Base-by-base conservation (phyloP, 1,140 invertebrate species). In the Microplitis demolitor region DNA sequence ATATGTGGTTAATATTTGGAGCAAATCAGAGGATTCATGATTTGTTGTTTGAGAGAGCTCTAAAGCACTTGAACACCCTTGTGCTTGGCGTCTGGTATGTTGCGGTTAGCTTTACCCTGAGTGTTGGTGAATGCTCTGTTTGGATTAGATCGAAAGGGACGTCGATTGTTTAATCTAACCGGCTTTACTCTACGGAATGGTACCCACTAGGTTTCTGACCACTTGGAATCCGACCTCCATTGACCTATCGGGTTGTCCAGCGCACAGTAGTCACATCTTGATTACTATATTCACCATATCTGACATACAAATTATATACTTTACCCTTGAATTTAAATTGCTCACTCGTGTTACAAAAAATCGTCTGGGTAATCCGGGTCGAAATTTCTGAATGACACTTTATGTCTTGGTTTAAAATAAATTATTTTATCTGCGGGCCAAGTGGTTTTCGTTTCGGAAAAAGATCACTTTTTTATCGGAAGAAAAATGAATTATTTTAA, bases 61-160 rank as follows among this genome's bases (percentile, higher is more conserved):
- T 75, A 73, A 79, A 58, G 54, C 37, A 71, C 67, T 72, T 73
- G 78, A 79, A 75, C 73, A 71, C 62, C 77, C 39, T 31, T 31
- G 70, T 72, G 76, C 74, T 76, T 68, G 72, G 76, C 74, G 76
- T 75, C 76, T 79, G 76, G 39, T 24, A 24, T 79, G 73, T 79
- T 78, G 79, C 62, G 79, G 79, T 79, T 69, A 62, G 71, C 75
- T 79, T 75, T 75, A 58, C 62, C 16, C 64, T 63, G 67, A 37
- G 73, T 62, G 74, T 78, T 74, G 61, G 9, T 69, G 51, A 63
- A 53, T 71, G 24, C 61, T 45, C 39, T 68, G 74, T 54, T 71
- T 14, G 69, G 71, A 77, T 78, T 77, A 79, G 35, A 39, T 51
- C 24, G 24, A 35, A 53, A 66, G 16, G 64, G 33, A 45, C 39